These are phyloP conservation scores for Erebia palarica DNA, from an alignment of 2,888 invertebrate species.

Conservation along the genomic window DNA sequence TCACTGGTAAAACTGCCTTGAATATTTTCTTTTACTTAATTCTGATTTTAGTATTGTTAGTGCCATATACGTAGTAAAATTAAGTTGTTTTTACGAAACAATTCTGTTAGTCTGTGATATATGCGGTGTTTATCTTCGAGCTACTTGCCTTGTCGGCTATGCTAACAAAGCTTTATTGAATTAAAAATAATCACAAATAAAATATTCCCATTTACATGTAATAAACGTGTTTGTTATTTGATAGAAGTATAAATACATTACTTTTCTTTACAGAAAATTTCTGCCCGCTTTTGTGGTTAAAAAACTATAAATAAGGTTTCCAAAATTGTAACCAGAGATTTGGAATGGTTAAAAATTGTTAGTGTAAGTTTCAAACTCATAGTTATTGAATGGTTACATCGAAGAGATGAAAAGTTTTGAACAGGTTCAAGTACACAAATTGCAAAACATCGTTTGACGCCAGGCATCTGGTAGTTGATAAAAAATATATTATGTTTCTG, in stretches of 20 bases:
- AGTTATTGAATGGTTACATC: not conserved
- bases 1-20: slow-evolving; percentile 55
- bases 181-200: slow-evolving; percentile 18
- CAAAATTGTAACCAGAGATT: not conserved
- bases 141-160: slow-evolving; percentile 60
- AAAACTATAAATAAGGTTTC: not conserved
- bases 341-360: not conserved
- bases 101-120: slow-evolving; percentile 79
- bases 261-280: not conserved
- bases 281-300: not conserved
- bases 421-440: not conserved
- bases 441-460: not conserved
- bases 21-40: slow-evolving; percentile 41
- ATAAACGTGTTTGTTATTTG: not conserved
- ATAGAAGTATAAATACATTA: not conserved
- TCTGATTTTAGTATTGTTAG: slow-evolving; percentile 67
- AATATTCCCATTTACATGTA: slow-evolving; percentile 7
- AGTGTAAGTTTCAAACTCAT: not conserved
- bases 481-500: not conserved
- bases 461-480: not conserved
- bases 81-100: slow-evolving; percentile 61
- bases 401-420: not conserved
- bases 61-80: slow-evolving; percentile 76
- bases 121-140: slow-evolving; percentile 67
- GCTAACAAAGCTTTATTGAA: slow-evolving; percentile 38